phyloP scores from a whole-genome alignment of 2,797 vertebrate genomes.

The Gila robusta region DNA sequence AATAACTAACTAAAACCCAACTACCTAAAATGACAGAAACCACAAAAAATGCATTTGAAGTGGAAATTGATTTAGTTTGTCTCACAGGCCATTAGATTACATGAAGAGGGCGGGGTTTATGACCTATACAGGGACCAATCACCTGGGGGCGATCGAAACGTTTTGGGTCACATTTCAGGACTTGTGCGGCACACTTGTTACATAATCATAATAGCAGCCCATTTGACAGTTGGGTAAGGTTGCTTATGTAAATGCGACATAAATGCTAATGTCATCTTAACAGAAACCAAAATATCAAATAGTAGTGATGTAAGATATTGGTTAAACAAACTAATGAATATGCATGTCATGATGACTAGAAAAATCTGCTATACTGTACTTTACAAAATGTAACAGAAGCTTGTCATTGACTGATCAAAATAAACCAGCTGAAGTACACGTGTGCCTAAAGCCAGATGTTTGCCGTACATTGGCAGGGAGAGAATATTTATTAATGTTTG shows the following conservation, averaged over 20 bases:
- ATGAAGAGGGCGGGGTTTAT: too few species aligned
- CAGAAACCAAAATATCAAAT: slow-evolving; percentile 2
- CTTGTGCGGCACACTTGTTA: neutral
- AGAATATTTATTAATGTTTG: neutral
- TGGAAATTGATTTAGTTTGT: too few species aligned
- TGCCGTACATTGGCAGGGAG: neutral
- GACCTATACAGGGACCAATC: too few species aligned
- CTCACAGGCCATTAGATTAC: too few species aligned
- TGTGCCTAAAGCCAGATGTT: neutral
- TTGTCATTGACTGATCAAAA: slow-evolving; percentile 3
- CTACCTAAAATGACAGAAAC: too few species aligned
- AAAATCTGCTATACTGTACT: neutral
- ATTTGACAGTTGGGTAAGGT: slow-evolving; percentile 15
- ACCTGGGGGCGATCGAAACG: too few species aligned
- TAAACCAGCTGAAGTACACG: neutral
- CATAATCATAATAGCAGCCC: slow-evolving; percentile 2
- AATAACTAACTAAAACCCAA: too few species aligned
- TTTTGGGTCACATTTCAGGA: too few species aligned
- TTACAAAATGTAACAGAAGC: slow-evolving; percentile 15
- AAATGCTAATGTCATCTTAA: slow-evolving; percentile 24
- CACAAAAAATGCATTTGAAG: too few species aligned
- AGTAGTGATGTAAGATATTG: neutral
- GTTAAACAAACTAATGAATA: slow-evolving; percentile 7
- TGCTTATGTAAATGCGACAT: slow-evolving; percentile 29
- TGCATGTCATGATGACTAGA: neutral